Percentiles rank a stretch among this genome's conserved stretches.
phyloP scores from a whole-genome alignment of 2,113 vertebrate species.

The Trochalopteron elliotii region DNA sequence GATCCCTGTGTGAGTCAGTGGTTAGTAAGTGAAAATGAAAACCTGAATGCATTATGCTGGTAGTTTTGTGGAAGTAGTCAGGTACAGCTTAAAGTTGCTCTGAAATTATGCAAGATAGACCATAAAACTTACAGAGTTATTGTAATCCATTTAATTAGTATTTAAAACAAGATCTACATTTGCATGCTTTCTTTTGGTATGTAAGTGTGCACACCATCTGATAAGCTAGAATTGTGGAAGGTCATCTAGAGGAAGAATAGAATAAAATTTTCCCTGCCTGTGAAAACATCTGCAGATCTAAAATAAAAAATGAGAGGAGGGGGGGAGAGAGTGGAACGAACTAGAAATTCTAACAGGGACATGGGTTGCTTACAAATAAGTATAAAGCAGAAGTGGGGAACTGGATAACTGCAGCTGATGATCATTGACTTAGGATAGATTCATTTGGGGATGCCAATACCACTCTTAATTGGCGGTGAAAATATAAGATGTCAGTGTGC shows the following conservation, averaged over 20 bases:
- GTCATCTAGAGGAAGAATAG: conserved; percentile 26
- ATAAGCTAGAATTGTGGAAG: conserved; percentile 40
- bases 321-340: background rate
- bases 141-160: conserved; percentile 25
- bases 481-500: background rate
- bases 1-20: background rate
- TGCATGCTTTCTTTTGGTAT: conserved; percentile 39
- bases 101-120: background rate
- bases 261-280: background rate
- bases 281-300: conserved; percentile 30
- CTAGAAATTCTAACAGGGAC: background rate
- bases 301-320: conserved; percentile 18
- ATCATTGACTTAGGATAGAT: background rate
- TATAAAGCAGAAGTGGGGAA: background rate
- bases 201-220: conserved; percentile 31
- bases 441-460: background rate
- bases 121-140: background rate
- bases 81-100: background rate
- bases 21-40: background rate
- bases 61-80: background rate
- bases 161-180: conserved; percentile 40
- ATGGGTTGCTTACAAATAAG: conserved; percentile 8
- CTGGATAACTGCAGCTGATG: background rate
- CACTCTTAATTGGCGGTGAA: background rate
- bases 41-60: background rate